Base-by-base conservation (phyloP, 2,888 invertebrate genomes). In the Drosophila longiperda region DNA sequence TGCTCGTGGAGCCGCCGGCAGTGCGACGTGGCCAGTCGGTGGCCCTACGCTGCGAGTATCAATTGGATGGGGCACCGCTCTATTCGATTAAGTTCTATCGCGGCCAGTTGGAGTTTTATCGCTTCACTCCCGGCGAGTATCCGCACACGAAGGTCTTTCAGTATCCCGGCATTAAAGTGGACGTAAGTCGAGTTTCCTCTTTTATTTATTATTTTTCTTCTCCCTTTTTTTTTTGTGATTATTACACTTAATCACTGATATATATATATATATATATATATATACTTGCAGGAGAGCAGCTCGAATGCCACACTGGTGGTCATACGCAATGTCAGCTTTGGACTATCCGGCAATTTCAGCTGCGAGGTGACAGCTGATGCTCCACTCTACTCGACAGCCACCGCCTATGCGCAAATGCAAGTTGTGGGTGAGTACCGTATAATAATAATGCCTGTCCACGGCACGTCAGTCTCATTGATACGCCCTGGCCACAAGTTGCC, bases 1-100 rank as follows among this genome's bases (percentile, higher is more conserved):
- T 95, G 52, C 93, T 94, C 83, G 95, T 95, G 91, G 94, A 95
- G 11, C 95, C 95, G 1, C 94, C 94, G 38, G 95, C 95, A 17
- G 95, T 95, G 20, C 94, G 95, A 78, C 92, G 95, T 33, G 95
- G 95, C 1, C 94, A 95, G 26, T 94, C 95, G 75, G 95, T 95
- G 23, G 94, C 93, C 1, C 91, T 95, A 33, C 94, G 94, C 38
- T 96, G 95, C 83, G 92, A 94, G 40, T 95, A 95, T 91, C 95
- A 95, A 90, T 93, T 95, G 78, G 95, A 95, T 7, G 95, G 95
- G n/a, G 95, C 95, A 15, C 95, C 95, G 0, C 93, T 96, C 15
- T 96, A 96, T 92, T 95, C 95, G 53, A 95, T 95, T 72, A 96
- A 96, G 92, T 96, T 95, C 95, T 96, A 96, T 92, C 94, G 95